These are phyloP conservation scores for Iguana delicatissima DNA, from an alignment of 2,797 vertebrate species.

Conservation along the genomic window DNA sequence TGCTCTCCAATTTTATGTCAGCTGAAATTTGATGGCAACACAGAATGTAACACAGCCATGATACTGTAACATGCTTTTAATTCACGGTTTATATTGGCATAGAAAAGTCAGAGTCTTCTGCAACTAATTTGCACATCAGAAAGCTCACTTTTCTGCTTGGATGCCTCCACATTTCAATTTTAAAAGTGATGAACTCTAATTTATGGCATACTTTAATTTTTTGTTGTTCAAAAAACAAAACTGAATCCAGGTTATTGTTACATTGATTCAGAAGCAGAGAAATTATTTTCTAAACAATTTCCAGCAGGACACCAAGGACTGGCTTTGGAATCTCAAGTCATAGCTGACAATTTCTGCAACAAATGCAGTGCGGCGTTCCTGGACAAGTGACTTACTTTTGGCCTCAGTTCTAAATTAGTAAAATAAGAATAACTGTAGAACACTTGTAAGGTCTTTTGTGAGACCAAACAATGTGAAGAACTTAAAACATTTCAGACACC, in stretches of 20 bases:
- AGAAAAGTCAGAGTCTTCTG: slow-evolving; percentile 20
- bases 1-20: neutral
- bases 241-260: neutral
- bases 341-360: neutral
- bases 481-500: neutral
- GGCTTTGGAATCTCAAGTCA: neutral
- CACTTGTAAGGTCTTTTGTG: neutral
- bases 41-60: neutral
- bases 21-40: neutral
- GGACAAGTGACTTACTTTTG: neutral
- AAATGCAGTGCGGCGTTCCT: neutral
- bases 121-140: neutral
- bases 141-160: slow-evolving; percentile 27
- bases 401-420: slow-evolving; percentile 1
- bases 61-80: neutral
- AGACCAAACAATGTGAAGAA: neutral
- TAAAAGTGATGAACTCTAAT: neutral
- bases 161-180: neutral
- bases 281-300: neutral
- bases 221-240: slow-evolving; percentile 6
- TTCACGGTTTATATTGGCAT: slow-evolving; percentile 4
- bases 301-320: neutral
- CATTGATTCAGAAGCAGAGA: neutral
- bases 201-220: neutral
- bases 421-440: neutral